A percentile compares a stretch with the other conserved stretches of the same genome.
Evolutionary conservation across 2,797 vertebrate species (phyloP).

Genomic region (Gallinago nigripennis): DNA sequence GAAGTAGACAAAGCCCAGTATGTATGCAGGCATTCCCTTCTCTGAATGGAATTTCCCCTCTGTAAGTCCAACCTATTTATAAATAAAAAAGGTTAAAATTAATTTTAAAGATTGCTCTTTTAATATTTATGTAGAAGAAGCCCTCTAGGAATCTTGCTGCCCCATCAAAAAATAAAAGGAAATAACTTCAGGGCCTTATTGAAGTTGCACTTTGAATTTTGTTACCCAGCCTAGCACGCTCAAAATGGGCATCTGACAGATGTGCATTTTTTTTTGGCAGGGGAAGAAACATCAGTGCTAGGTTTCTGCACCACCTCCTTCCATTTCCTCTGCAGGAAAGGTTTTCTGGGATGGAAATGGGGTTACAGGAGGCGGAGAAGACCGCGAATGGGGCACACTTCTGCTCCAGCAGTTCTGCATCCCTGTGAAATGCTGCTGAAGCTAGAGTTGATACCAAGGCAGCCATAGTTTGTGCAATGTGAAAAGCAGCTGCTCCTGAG

Average conservation of each 20-base stretch:
- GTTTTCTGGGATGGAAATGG: neutral
- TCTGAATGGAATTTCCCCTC: neutral
- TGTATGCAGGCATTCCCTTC: neutral
- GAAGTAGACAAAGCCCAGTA: neutral
- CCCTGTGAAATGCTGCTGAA: neutral
- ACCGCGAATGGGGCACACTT: neutral
- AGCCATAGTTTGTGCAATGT: neutral
- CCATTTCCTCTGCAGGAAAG: neutral
- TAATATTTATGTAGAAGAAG: neutral
- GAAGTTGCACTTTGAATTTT: neutral
- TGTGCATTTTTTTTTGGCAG: neutral
- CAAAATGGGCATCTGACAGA: neutral
- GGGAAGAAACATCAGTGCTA: neutral
- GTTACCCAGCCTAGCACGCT: neutral
- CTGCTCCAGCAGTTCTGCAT: neutral
- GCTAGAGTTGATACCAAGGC: neutral
- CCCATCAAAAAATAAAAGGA: neutral
- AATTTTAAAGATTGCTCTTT: neutral
- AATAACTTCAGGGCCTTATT: neutral
- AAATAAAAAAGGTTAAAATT: neutral
- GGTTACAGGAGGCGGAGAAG: neutral
- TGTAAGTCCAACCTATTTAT: neutral
- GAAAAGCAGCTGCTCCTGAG: neutral
- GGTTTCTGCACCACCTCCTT: neutral
- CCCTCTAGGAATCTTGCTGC: neutral